Evolutionary conservation across 53 echinoderm and acorn worm genomes (phyloP).

Genomic region (Hippasteria phrygiana): DNA sequence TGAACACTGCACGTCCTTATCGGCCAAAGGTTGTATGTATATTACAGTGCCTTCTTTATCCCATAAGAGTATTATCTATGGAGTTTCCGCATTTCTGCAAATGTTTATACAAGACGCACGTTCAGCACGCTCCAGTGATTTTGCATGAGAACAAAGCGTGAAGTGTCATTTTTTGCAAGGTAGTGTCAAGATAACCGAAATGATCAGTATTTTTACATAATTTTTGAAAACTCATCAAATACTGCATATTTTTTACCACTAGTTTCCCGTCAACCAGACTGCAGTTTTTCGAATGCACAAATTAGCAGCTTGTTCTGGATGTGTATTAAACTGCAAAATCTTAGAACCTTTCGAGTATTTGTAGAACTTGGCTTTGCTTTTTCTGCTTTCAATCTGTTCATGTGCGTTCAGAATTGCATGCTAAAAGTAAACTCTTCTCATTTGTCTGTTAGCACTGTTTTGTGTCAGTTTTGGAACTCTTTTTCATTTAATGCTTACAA

Average conservation of each 20-base stretch:
- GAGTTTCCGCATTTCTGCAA: conserved; percentile 2
- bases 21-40: conserved; percentile 2
- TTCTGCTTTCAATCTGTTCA: neutral
- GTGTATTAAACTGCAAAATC: too few relatives aligned
- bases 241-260: too few relatives aligned
- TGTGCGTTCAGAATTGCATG: conserved; percentile 54
- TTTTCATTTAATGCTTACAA: conserved; percentile 1
- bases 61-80: neutral
- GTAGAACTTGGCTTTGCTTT: neutral
- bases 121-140: conserved; percentile 16
- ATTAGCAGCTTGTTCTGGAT: too few relatives aligned
- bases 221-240: too few relatives aligned
- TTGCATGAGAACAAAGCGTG: conserved; percentile 10
- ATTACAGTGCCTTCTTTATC: conserved; percentile 52
- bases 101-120: conserved; percentile 22
- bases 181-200: neutral
- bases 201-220: too few relatives aligned
- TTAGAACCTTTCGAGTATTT: too few relatives aligned
- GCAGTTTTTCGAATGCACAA: too few relatives aligned
- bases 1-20: neutral
- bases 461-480: neutral
- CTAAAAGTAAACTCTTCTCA: neutral
- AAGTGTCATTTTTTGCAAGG: neutral
- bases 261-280: too few relatives aligned
- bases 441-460: neutral